Base-by-base conservation (phyloP, 2,113 vertebrate genomes). In the Oncorhynchus clarkii region DNA sequence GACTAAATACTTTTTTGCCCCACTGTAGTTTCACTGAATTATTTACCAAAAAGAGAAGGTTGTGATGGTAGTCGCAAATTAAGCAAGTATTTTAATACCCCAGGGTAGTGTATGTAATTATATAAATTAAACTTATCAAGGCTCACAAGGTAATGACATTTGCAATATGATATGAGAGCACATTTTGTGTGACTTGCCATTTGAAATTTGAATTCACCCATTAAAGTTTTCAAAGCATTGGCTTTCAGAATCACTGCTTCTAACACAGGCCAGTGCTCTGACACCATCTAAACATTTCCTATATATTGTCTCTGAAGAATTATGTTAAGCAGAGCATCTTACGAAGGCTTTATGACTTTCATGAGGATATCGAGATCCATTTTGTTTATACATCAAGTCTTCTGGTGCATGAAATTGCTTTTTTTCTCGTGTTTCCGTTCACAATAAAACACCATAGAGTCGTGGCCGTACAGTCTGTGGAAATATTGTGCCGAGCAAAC, bases 341-440 rank as follows among this genome's bases (percentile, higher is more conserved):
- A 80, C 77, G 26, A 78, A 80, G 76, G 78, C 60, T 84, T 84
- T 88, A 80, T 85, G 80, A 75, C 75, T 82, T 85, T 84, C 78
- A 82, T 66, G 20, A 77, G 74, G 67, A 88, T 80, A 85, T 84
- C 74, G 67, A 81, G 77, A 84, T 84, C 83, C 82, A 85, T 85
- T 88, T 87, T 87, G 85, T 88, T 87, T 87, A 85, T 88, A 82
- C 77, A 85, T 88, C 78, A 72, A 78, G 87, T 84, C 79, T 85
- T 65, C 67, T 88, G 85, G 82, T 87, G 87, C 87, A 87, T 88
- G 87, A 87, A 88, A 88, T 88, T 84, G 78, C 83, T 87, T 87
- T 82, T 79, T 78, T 66, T 71, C 74, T 57, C 39, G 45, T 81
- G 78, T 83, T 83, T 85, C 78, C 77, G 67, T 70, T 86, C 75